Evolutionary conservation across 2,113 vertebrate genomes (phyloP).

Genomic region (Diphyllodes magnificus): DNA sequence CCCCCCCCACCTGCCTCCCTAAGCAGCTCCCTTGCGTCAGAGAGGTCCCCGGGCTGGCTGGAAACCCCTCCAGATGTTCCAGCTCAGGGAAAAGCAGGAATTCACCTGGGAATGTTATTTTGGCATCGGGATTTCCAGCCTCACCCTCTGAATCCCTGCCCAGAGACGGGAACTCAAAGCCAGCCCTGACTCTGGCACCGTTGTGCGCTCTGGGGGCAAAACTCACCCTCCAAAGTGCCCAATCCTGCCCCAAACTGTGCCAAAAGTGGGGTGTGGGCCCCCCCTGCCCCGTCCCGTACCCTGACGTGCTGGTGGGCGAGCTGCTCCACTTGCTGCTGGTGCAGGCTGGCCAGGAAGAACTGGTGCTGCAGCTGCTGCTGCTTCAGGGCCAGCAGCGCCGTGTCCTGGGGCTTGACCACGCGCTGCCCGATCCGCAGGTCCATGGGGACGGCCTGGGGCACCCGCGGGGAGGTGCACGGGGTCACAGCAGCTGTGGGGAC

Average conservation of each 20-base stretch:
- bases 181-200: rapidly evolving
- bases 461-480: constrained; percentile 45
- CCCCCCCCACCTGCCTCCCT: neutral
- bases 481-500: constrained; percentile 58
- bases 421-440: constrained; percentile 87
- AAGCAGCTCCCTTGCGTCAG: neutral
- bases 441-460: constrained; percentile 80
- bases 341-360: constrained; percentile 78
- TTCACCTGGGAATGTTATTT: neutral
- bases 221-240: rapidly evolving
- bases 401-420: constrained; percentile 71
- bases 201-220: neutral
- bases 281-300: neutral
- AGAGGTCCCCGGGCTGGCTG: neutral
- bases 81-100: neutral
- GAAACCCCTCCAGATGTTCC: neutral
- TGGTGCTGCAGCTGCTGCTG: constrained; percentile 77
- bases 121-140: neutral
- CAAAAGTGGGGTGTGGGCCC: rapidly evolving
- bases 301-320: constrained; percentile 69
- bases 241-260: rapidly evolving
- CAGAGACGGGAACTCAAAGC: neutral
- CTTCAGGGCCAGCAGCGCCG: constrained; percentile 78
- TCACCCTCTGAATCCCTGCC: neutral
- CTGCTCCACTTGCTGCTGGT: constrained; percentile 77